Evolutionary conservation across 2,797 vertebrate species (phyloP), one percentile per base, ranked within the genome.

Genomic region (Rhinophrynus dorsalis): DNA sequence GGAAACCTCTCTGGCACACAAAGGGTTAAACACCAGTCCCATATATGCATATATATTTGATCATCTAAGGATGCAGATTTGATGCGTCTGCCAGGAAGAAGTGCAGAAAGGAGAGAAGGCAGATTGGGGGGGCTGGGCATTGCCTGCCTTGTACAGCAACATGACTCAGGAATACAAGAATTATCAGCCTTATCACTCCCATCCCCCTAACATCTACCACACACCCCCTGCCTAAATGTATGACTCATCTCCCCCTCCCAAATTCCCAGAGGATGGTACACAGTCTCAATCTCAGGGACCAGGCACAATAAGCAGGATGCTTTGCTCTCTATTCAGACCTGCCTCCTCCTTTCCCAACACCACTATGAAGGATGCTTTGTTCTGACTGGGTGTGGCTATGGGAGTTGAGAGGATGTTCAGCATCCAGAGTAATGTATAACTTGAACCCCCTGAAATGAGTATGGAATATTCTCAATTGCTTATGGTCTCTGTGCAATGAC

Each of bases 141-240:
- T 71, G 68, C 57, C 51, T 62, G 7, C 9, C 11, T 30, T 50
- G 26, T 18, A 27, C 51, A 71, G 68, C 30, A 55, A 27, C 50
- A 63, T 71, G 50, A 71, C 57, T 56, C 54, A 56, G 17, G 10
- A 32, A 11, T 54, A 15, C 37, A 40, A 40, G n/a, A 12, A 2
- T n/a, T 40, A 40, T 47, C 30, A 68, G 50, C 20, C n/a, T 1
- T 33, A 6, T 30, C 20, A 2, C 26, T 29, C 40, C 68, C 59
- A 61, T 35, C 40, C 59, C 68, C 59, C 68, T 11, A 44, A 63
- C 68, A 71, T 48, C 40, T 71, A 59, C 23, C 40, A 21, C 56
- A 2, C 11, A 13, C 20, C 55, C 21, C 7, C 17, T 69, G 61
- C 35, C 58, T 38, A 71, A 56, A 71, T 57, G 27, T 47, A 15